Base-by-base conservation (phyloP, 64 coral and sea anemone genomes). In the Montipora capricornis region DNA sequence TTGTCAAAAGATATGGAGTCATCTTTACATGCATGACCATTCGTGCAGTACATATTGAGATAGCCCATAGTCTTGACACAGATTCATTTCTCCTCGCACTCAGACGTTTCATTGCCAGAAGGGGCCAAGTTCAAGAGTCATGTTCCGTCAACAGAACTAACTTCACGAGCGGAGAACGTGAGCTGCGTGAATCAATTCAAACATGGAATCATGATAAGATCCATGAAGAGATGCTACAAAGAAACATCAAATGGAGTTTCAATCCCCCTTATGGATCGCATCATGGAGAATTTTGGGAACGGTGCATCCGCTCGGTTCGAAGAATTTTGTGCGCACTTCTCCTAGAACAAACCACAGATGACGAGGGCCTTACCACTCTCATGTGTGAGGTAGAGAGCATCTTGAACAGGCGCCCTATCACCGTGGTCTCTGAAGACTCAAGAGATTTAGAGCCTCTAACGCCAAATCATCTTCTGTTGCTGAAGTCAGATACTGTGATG, bases 151-250 rank as follows among this genome's bases (percentile, higher is more conserved):
- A 79, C 44, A 61, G 57, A 4, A 80, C 52, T 60, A 8, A 90
- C 47, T 90, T 90, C 29, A n/a, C 75, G 8, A 70, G 55, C 12
- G 88, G 58, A 0, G 61, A 90, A 22, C 67, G 49, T 50, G 88
- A 90, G 64, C 47, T 90, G 7, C n/a, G 44, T 8, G 14, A 80
- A 80, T 78, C 24, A 0, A 80, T 80, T 47, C 48, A 80, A 0
- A 37, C 76, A 7, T 90, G 88, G 88, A 89, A 90, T 6, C 55
- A 69, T 11, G 88, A 80, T 2, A 76, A 90, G 24, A 90, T 80
- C 5, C 13, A 69, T 66, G 60, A 80, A 50, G 8, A 61, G 1
- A 11, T 9, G 49, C 6, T 80, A 9, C 78, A 80, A 55, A 80
- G 19, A 55, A 80, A 55, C 2, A 22, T 55, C 16, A 55, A 80